phyloP scores from a whole-genome alignment of 2,888 invertebrate species.

The Disparrhopalites patrizii region DNA sequence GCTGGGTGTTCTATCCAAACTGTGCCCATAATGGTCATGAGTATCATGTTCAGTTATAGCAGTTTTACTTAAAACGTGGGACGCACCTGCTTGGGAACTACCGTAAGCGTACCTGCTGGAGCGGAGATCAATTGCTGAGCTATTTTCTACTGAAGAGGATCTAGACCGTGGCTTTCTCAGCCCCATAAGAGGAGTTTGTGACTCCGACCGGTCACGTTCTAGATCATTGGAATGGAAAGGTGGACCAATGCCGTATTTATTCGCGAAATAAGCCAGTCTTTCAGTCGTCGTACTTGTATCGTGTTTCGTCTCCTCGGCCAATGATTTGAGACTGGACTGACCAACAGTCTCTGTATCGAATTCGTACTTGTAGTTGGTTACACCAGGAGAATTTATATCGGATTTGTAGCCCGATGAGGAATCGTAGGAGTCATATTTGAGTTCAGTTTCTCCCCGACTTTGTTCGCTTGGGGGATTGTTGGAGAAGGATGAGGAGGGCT shows the following conservation, averaged over 20 bases:
- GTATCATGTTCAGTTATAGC: background rate
- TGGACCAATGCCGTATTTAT: constrained; percentile 19
- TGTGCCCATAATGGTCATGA: background rate
- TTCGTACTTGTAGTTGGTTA: background rate
- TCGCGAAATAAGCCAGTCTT: constrained; percentile 12
- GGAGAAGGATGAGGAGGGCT: background rate
- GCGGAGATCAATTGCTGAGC: no score
- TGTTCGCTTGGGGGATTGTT: background rate
- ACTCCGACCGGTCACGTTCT: background rate
- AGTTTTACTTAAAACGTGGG: background rate
- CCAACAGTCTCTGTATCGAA: background rate
- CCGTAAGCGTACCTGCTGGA: background rate
- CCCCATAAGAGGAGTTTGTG: background rate
- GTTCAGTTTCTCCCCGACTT: background rate
- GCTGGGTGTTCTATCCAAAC: background rate
- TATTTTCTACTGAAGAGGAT: constrained; percentile 2
- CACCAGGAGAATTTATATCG: background rate
- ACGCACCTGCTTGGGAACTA: background rate
- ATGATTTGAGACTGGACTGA: background rate
- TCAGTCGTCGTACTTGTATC: background rate
- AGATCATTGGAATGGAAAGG: constrained; percentile 4
- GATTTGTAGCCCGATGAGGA: background rate
- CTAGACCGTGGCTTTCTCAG: background rate
- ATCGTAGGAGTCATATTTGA: background rate
- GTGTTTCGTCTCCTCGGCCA: background rate